phyloP scores from a whole-genome alignment of 2,888 invertebrate species.

The Phyllotreta cruciferae region DNA sequence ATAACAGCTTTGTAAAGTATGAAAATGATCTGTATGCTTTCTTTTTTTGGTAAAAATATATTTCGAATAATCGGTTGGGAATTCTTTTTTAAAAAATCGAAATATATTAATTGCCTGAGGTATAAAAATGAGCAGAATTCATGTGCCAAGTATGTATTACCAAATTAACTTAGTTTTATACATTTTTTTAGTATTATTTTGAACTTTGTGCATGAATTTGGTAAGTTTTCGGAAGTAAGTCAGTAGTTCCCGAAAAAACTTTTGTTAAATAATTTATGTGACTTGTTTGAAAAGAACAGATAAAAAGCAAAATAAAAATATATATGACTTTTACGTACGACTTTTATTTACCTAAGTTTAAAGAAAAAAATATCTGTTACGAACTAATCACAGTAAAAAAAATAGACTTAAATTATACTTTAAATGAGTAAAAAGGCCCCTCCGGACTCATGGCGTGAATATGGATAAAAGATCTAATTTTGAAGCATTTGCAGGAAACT shows the following conservation, averaged over 20 bases:
- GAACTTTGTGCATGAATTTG: constrained; percentile 41
- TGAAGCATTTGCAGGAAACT: too few species aligned
- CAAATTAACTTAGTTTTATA: constrained; percentile 21
- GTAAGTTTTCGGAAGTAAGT: constrained; percentile 43
- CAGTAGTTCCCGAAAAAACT: constrained; percentile 35
- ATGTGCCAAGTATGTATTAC: constrained; percentile 36
- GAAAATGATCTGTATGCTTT: constrained; percentile 17
- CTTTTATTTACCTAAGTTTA: neutral
- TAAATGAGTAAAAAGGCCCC: too few species aligned
- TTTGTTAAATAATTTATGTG: constrained; percentile 30
- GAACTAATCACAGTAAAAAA: constrained; percentile 31
- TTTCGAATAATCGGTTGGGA: neutral
- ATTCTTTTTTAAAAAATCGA: constrained; percentile 21
- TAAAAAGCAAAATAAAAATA: constrained; percentile 17
- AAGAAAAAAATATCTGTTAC: constrained; percentile 14
- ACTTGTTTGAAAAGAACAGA: constrained; percentile 25
- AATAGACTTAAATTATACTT: constrained; percentile 10
- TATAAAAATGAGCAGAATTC: constrained; percentile 33
- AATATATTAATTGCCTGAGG: constrained; percentile 24
- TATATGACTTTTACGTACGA: neutral
- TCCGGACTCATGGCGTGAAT: too few species aligned
- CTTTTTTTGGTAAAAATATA: constrained; percentile 15
- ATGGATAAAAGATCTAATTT: too few species aligned
- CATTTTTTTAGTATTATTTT: constrained; percentile 32
- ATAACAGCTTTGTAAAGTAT: neutral